Conservation (phyloP, 2,888 invertebrate genomes). For the Danaus chrysippus region DNA sequence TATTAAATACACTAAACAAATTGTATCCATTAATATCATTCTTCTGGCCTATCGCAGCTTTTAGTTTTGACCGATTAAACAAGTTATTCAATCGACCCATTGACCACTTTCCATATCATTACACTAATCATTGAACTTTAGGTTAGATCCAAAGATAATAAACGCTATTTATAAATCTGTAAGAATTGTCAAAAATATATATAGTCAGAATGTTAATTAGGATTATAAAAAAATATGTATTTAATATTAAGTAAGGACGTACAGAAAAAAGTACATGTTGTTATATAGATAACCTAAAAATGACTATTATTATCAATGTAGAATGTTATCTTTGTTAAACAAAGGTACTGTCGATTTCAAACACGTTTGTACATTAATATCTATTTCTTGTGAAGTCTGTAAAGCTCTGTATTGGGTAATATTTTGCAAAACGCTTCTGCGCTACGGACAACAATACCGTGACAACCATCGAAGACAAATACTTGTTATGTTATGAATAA, state of each 20-base stretch:
- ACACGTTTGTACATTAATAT: slow-evolving; percentile 16
- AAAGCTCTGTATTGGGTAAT: slow-evolving; percentile 62
- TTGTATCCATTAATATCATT: background rate
- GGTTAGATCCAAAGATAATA: slow-evolving; percentile 46
- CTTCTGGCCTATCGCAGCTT: background rate
- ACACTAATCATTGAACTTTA: slow-evolving; percentile 41
- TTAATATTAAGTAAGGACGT: no score
- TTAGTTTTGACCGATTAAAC: slow-evolving; percentile 20
- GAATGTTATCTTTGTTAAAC: slow-evolving; percentile 15
- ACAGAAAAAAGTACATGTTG: background rate
- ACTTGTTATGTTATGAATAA: slow-evolving; percentile 78
- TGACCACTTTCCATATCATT: slow-evolving; percentile 45
- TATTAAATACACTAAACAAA: background rate
- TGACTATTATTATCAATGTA: slow-evolving; percentile 11
- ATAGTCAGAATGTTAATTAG: background rate
- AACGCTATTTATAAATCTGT: slow-evolving; percentile 20
- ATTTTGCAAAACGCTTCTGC: slow-evolving; percentile 69
- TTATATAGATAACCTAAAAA: slow-evolving; percentile 1
- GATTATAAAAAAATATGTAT: background rate
- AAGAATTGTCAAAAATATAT: slow-evolving; percentile 6
- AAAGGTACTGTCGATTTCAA: slow-evolving; percentile 11
- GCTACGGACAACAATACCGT: slow-evolving; percentile 63
- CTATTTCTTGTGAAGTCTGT: slow-evolving; percentile 24
- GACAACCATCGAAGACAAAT: slow-evolving; percentile 72
- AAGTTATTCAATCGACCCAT: slow-evolving; percentile 41